Conservation (phyloP, 2,113 vertebrate genomes). For the Rhinolophus sinicus region DNA sequence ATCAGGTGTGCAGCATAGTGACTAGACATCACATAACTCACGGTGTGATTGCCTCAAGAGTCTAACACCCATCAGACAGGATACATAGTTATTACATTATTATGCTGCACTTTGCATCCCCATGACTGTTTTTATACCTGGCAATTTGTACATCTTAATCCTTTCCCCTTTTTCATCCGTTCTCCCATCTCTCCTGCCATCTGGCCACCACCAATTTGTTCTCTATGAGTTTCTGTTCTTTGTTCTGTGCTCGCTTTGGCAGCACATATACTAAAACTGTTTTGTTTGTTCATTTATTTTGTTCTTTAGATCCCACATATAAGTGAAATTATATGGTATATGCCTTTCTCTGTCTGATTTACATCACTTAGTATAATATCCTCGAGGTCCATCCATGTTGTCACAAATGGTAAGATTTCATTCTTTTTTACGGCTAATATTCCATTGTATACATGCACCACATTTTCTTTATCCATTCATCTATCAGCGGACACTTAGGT, state of each 20-base stretch:
- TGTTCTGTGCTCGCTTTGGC: too few species aligned
- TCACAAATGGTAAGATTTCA: not conserved
- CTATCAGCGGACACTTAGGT: not conserved
- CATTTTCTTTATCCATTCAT: not conserved
- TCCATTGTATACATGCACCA: not conserved
- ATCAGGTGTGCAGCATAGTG: not conserved
- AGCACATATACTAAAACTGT: too few species aligned
- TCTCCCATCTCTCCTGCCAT: not conserved
- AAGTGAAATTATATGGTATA: not conserved
- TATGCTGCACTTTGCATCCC: not conserved
- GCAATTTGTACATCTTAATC: not conserved
- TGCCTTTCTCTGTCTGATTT: not conserved
- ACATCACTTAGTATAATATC: not conserved
- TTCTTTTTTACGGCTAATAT: not conserved
- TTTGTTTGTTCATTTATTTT: not conserved
- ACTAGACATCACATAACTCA: not conserved
- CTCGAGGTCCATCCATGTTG: not conserved
- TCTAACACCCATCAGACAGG: not conserved
- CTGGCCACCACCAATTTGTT: not conserved
- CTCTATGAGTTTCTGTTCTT: not conserved
- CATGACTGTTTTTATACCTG: not conserved
- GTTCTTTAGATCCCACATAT: not conserved
- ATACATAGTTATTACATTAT: not conserved
- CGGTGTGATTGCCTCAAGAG: not conserved
- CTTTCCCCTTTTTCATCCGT: not conserved